Evolutionary conservation across 2,113 vertebrate species (phyloP).

Genomic region (Cyprinodon tularosa): DNA sequence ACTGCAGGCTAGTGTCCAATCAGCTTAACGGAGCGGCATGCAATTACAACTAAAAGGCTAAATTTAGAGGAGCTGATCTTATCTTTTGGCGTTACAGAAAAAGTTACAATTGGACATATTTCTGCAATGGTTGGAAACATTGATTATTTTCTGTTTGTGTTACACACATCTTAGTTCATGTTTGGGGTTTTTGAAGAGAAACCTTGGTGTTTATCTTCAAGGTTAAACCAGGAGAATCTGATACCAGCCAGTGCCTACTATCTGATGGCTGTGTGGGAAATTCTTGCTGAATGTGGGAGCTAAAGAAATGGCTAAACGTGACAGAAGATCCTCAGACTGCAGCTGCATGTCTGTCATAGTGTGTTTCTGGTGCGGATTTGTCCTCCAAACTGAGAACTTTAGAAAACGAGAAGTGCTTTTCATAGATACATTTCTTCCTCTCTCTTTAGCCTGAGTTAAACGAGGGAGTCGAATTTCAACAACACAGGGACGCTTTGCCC

Average conservation of each 20-base stretch:
- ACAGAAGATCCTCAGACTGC: constrained; percentile 5
- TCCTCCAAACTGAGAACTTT: background rate
- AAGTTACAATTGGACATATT: background rate
- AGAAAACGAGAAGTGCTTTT: constrained; percentile 51
- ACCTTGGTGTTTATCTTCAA: background rate
- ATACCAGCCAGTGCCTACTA: background rate
- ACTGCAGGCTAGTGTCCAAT: background rate
- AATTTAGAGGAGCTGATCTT: background rate
- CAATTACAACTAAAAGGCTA: background rate
- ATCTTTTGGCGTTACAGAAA: background rate
- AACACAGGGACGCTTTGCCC: constrained; percentile 73
- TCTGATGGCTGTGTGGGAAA: background rate
- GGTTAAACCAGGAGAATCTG: background rate
- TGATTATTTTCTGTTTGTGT: background rate
- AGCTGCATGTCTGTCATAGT: constrained; percentile 38
- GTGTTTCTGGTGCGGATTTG: constrained; percentile 54
- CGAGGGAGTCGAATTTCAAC: constrained; percentile 69
- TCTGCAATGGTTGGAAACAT: background rate
- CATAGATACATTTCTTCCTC: constrained; percentile 45
- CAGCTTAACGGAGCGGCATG: background rate
- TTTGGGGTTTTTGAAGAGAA: background rate
- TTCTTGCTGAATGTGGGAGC: background rate
- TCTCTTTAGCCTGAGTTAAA: constrained; percentile 68
- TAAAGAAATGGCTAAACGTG: constrained; percentile 16
- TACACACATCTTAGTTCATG: background rate